These are phyloP conservation scores for Pan troglodytes DNA, from an alignment of 2,113 vertebrate species.

Conservation along the genomic window NHGRI_mPanTro3-v2.1_pri NC_072398.2:94216001-94216500, in stretches of 20 bases:
- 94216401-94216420: background rate
- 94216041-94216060: background rate
- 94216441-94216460: background rate
- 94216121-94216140: background rate
- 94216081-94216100: background rate
- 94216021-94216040: background rate
- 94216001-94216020: background rate
- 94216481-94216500: background rate
- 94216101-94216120: slow-evolving; percentile 1
- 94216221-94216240: background rate
- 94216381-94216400: background rate
- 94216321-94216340: background rate
- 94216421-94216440: background rate
- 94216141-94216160: background rate
- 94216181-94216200: background rate
- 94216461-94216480: background rate
- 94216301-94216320: background rate
- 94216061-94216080: background rate
- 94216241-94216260: background rate
- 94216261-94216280: background rate
- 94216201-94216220: background rate
- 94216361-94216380: background rate
- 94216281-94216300: background rate
- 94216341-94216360: background rate
- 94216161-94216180: background rate